These are phyloP conservation scores for Lagorchestes hirsutus DNA, from an alignment of 2,797 vertebrate species.

Conservation along the genomic window DNA sequence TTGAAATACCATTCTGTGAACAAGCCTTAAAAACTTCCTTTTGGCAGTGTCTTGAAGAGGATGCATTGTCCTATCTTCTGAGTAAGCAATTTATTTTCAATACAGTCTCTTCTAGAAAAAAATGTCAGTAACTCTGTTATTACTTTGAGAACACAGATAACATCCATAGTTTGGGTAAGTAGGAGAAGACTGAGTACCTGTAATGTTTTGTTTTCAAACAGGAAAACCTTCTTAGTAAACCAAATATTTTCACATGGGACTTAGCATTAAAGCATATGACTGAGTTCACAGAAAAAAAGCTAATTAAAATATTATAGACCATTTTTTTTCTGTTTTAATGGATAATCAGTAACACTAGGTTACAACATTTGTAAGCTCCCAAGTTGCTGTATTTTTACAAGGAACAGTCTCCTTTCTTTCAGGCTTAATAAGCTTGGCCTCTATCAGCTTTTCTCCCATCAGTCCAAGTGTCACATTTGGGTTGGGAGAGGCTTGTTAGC, in stretches of 20 bases:
- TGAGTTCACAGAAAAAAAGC: constrained; percentile 52
- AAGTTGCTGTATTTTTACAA: constrained; percentile 84
- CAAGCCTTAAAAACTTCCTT: not conserved
- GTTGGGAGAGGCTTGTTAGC: constrained; percentile 89
- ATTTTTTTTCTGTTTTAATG: constrained; percentile 84
- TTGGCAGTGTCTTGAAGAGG: not conserved
- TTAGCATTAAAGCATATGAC: constrained; percentile 80
- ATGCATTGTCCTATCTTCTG: constrained; percentile 18
- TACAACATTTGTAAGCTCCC: constrained; percentile 85
- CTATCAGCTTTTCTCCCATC: constrained; percentile 88
- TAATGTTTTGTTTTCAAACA: constrained; percentile 79
- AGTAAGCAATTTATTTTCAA: constrained; percentile 36
- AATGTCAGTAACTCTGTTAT: constrained; percentile 56
- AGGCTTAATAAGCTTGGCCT: constrained; percentile 87
- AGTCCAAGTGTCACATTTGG: constrained; percentile 87
- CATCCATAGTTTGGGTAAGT: constrained; percentile 44
- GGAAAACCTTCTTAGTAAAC: constrained; percentile 72
- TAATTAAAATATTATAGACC: constrained; percentile 85
- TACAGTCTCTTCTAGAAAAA: constrained; percentile 30
- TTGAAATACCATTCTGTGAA: constrained; percentile 54
- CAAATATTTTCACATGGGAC: constrained; percentile 80
- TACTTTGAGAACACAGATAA: constrained; percentile 51
- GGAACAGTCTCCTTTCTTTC: constrained; percentile 84
- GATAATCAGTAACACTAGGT: constrained; percentile 86
- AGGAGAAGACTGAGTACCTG: constrained; percentile 70